Evolutionary conservation across 2,888 invertebrate species (phyloP), one percentile per base, ranked within the genome.

Genomic region (Amphipyra tragopoginis): DNA sequence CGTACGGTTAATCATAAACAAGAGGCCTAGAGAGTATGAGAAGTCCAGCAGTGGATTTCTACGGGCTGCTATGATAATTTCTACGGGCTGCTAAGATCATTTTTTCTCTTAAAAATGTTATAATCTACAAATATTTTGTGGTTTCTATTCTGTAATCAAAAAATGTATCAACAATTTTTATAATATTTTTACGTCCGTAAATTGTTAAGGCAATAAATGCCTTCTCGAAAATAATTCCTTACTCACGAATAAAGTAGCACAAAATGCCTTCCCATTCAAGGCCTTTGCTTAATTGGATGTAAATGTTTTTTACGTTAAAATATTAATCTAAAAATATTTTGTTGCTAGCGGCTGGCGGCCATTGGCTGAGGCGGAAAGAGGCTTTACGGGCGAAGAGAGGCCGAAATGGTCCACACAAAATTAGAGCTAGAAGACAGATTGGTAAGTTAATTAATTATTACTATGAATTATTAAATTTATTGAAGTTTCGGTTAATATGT

Each of bases 341-440:
- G 65, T 82, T 69, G 52, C 1, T 82, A 87, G 89, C 78, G 65
- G 79, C 82, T 54, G 86, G 81, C 57, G 81, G 84, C 57, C 83
- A 86, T 68, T 90, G 89, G 90, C 58, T 86, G 64, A 86, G 72
- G 64, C 79, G 89, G 44, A 89, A 87, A 68, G 89, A 88, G 59
- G 85, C 84, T n/a, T 64, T 82, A 2, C 83, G 87, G 0, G 86
- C 83, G 2, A 83, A 82, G 52, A 80, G 87, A 50, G 81, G 77
- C 14, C 63, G 72, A 11, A 61, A 72, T 53, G 77, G 75, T 54
- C 52, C 66, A 34, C 78, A 82, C 10, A 73, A 55, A 75, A 69
- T 64, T 49, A 76, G 87, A 53, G 54, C 72, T 13, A 74, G 84
- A 64, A 77, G 89, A 67, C 86, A 90, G 69, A 82, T 89, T 34